Base-by-base conservation (phyloP, 2,888 invertebrate genomes). In the Azorinus chamasolen region DNA sequence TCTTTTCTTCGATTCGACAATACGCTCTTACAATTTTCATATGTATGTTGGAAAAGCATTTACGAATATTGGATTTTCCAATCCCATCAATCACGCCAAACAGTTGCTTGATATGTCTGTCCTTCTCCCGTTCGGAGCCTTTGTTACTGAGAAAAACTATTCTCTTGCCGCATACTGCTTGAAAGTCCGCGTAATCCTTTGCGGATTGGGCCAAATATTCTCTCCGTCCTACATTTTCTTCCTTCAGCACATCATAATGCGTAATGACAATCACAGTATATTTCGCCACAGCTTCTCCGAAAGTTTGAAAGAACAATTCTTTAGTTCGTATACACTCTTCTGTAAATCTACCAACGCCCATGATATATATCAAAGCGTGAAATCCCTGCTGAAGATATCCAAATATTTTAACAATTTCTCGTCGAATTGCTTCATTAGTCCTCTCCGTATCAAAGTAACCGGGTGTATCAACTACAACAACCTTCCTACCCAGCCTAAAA, bases 401-500 rank as follows among this genome's bases (percentile, higher is more conserved):
- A 18, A 68, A 64, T 43, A 54, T 53, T 51, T 51, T 57, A 1
- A 63, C 24, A 14, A 74, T 68, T 54, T 74, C 68, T 10, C 43
- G 24, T 0, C 45, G 22, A 8, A 73, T 66, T 41, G 53, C 65
- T 6, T 16, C 20, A 39, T 75, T 69, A 20, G 57, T 46, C 16
- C 27, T n/a, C 16, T 48, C 54, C 2, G 69, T 75, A 48, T 75
- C 75, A 22, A 48, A 75, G 46, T 69, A 69, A 12, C 69, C 75
- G 1, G 74, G 68, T 5, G 75, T 69, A 20, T 64, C 69, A 27
- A 69, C 75, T 10, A 32, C 32, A 8, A 68, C 61, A 4, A 62
- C 51, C 25, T 46, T n/a, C 20, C 66, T 39, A 14, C 62, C 68
- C n/a, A 25, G 27, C 6, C 66, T 22, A 18, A 14, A 12, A 12